Conservation (phyloP, 2,113 vertebrate genomes). For the Emberiza fucata region DNA sequence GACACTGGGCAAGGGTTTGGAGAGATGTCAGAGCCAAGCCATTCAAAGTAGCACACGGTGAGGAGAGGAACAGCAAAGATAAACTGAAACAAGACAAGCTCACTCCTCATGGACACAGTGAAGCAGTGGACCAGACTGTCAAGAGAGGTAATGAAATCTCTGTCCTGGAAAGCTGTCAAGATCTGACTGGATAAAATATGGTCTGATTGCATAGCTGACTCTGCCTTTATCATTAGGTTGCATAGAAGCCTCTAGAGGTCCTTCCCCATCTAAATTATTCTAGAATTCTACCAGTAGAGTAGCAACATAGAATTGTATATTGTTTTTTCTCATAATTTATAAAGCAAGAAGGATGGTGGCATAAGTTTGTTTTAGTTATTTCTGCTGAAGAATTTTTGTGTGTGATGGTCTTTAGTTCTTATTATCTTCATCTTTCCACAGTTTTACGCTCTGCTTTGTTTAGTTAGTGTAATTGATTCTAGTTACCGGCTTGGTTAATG, state of each 20-base stretch:
- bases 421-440: neutral
- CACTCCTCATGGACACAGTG: neutral
- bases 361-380: neutral
- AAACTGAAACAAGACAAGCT: neutral
- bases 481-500: neutral
- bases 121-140: neutral
- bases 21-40: neutral
- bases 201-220: neutral
- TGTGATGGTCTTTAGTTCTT: neutral
- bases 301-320: neutral
- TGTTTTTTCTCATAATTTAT: neutral
- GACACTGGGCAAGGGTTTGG: rapidly evolving
- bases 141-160: neutral
- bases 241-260: neutral
- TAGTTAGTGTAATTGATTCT: neutral
- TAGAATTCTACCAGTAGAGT: neutral
- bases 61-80: neutral
- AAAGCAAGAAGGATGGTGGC: neutral
- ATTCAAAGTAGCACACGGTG: neutral
- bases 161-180: neutral
- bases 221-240: neutral
- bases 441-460: neutral
- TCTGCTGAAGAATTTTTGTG: neutral
- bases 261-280: neutral
- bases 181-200: neutral